Evolutionary conservation across 1,140 invertebrate species (phyloP).

Genomic region (Megathymus violae): DNA sequence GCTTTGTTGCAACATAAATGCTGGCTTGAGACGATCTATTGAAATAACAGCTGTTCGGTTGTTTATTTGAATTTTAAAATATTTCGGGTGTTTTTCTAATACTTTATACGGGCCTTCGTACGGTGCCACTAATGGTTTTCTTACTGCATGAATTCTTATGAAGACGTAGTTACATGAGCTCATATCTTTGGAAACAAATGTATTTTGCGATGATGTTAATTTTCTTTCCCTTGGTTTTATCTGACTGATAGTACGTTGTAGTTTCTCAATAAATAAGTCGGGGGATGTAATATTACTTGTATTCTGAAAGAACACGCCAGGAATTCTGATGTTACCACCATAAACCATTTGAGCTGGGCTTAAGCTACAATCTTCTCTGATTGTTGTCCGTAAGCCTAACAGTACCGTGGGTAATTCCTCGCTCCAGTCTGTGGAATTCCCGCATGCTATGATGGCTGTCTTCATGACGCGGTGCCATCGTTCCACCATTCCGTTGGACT

Average conservation of each 20-base stretch:
- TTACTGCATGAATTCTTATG: conserved; percentile 5
- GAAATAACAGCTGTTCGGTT: conserved; percentile 9
- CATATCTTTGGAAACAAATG: conserved; percentile 8
- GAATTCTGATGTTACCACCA: conserved; percentile 1
- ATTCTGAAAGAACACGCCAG: conserved; percentile 1
- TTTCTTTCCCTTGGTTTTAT: not conserved
- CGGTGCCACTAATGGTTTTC: conserved; percentile 5
- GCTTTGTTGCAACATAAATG: not conserved
- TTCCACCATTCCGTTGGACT: conserved; percentile 3
- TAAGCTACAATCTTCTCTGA: conserved; percentile 1
- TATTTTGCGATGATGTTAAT: not conserved
- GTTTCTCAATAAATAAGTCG: not conserved
- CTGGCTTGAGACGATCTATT: conserved; percentile 1
- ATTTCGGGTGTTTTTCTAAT: conserved; percentile 1
- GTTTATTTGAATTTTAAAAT: conserved; percentile 11
- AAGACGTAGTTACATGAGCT: not conserved
- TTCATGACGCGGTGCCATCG: conserved; percentile 10
- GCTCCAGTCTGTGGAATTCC: not conserved
- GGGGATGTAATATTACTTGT: not conserved
- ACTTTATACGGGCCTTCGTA: conserved; percentile 12
- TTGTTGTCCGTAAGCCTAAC: conserved; percentile 4
- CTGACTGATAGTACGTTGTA: not conserved
- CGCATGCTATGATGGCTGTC: not conserved
- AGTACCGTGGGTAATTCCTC: conserved; percentile 1
- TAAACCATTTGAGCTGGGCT: conserved; percentile 11